Base-by-base conservation (phyloP, 2,113 vertebrate species). In the Callocephalon fimbriatum region DNA sequence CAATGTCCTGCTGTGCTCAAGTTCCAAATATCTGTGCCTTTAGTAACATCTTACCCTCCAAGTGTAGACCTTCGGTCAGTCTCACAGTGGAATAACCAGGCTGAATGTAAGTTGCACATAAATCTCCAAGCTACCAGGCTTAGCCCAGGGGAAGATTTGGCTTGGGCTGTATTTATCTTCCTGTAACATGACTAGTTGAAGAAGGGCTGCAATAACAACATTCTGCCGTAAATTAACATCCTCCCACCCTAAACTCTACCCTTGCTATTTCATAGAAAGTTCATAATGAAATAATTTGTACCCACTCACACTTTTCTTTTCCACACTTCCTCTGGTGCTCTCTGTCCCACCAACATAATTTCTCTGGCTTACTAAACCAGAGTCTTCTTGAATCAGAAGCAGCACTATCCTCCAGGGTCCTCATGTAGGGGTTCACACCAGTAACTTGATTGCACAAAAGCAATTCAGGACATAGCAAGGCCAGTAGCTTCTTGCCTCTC, bases 141-240 rank as follows among this genome's bases (percentile, higher is more conserved):
- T 75, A 91, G 65, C 54, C 16, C 38, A 67, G 75, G 35, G 54
- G 23, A 70, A 88, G 86, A 89, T 82, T 84, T 96, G 94, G 95
- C 91, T 85, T 84, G 58, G 27, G 48, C 38, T 87, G 84, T 96
- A 78, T 96, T 96, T 97, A 82, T 78, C 94, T 91, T 96, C 86
- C 94, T 87, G 86, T 87, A 96, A 95, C 70, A 65, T 61, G 88
- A 84, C 79, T 93, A 58, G 73, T 85, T 70, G 73, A 87, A 97
- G 89, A 89, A 95, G 54, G 83, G 77, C 73, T 94, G 73, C 74
- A 95, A 95, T 91, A 96, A 97, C 72, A 96, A 38, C 48, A 21
- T 89, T 95, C 80, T 87, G 48, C 53, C 1, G 5, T 93, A 96
- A 97, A 97, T 95, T 74, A 89, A 84, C 5, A 1, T 72, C 50